phyloP scores from a whole-genome alignment of 2,113 vertebrate genomes.

The Labeo catla region DNA sequence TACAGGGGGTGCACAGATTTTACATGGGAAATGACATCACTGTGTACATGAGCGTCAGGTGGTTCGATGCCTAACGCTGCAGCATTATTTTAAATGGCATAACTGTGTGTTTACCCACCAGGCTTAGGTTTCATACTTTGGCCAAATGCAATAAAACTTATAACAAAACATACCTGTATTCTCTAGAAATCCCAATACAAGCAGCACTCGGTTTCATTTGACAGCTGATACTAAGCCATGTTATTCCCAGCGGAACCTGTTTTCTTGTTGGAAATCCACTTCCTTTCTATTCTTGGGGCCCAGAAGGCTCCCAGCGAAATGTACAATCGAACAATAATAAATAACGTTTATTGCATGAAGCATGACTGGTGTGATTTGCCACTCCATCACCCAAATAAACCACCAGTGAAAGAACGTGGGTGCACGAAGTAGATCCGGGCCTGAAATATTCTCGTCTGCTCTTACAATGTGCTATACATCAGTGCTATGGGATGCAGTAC shows the following conservation, averaged over 20 bases:
- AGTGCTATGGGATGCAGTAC: conserved; percentile 4
- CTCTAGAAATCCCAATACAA: conserved; percentile 63
- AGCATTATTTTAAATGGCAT: conserved; percentile 86
- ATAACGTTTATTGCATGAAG: conserved; percentile 21
- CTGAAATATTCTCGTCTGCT: conserved; percentile 20
- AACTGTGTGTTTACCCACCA: conserved; percentile 78
- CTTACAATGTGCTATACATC: conserved; percentile 42
- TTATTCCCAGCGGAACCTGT: conserved; percentile 73
- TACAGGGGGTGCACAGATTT: conserved; percentile 65
- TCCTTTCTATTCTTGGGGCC: conserved; percentile 42
- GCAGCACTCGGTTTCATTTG: conserved; percentile 70
- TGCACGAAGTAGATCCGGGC: not conserved
- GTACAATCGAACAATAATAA: conserved; percentile 41
- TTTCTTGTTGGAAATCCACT: conserved; percentile 59
- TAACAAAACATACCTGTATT: conserved; percentile 81
- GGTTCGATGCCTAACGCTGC: conserved; percentile 78
- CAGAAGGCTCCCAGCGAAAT: conserved; percentile 17
- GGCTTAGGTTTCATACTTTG: conserved; percentile 74
- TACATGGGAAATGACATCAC: conserved; percentile 88
- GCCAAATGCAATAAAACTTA: conserved; percentile 80
- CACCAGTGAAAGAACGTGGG: not conserved
- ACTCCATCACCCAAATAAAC: conserved; percentile 32
- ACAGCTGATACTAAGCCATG: conserved; percentile 76
- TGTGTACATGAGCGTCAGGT: conserved; percentile 78
- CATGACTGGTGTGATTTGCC: conserved; percentile 34